Conservation (phyloP, 2,797 vertebrate species). For the Sebastes alutus region DNA sequence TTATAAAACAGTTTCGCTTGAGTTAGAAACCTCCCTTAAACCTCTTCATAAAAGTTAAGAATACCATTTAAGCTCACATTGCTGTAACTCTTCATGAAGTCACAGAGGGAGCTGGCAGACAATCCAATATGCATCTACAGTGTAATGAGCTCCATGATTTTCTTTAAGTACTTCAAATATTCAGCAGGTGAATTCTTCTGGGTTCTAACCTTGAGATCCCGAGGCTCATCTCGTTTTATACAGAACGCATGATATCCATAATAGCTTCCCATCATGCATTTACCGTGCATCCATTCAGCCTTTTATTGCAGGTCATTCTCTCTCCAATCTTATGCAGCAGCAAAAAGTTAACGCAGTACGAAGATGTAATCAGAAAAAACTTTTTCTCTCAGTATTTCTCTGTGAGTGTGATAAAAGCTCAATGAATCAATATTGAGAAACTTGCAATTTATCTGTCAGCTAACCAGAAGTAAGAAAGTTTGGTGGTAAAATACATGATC, state of each 20-base stretch:
- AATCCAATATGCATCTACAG: neutral
- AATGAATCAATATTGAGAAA: conserved; percentile 6
- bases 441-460: neutral
- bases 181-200: neutral
- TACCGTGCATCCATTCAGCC: neutral
- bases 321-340: neutral
- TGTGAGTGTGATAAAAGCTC: conserved; percentile 1
- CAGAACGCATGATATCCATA: neutral
- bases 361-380: neutral
- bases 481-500: neutral
- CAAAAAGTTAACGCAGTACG: neutral
- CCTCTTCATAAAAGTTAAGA: neutral
- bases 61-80: neutral
- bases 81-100: neutral
- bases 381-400: neutral
- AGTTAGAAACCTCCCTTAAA: neutral
- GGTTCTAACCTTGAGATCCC: neutral
- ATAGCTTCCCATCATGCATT: neutral
- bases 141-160: neutral
- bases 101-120: neutral
- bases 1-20: neutral
- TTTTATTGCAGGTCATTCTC: neutral
- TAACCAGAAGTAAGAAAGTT: neutral
- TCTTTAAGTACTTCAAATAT: neutral
- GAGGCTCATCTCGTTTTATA: neutral